Evolutionary conservation across 2,797 vertebrate genomes (phyloP), one percentile per base, ranked within the genome.

Genomic region (Argyrosomus regius): DNA sequence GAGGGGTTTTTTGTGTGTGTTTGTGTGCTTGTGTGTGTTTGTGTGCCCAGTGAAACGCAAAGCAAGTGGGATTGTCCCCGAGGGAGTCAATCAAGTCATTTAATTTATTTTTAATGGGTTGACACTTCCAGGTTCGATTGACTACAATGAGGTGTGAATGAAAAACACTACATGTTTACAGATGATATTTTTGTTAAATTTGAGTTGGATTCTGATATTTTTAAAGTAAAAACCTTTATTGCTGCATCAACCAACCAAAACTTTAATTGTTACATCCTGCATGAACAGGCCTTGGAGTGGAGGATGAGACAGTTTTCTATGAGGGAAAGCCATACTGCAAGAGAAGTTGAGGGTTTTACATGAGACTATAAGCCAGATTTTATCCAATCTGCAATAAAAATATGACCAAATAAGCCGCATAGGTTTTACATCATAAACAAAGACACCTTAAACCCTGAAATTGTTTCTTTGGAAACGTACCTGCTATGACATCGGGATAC

Each of bases 71-170:
- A 83, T 87, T 80, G 53, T 87, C 79, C 81, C 85, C 12, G 20
- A 78, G 22, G 70, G 81, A 87, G 80, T 82, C 75, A 81, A 86
- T 91, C 84, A 87, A 80, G 74, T 67, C 39, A 48, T 91, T 88
- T 87, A 39, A 87, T 89, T 90, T 77, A 49, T 74, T 60, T 39
- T 83, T 85, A 88, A 88, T 88, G 59, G 70, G 70, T 58, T 54
- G 53, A 88, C 49, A 80, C 56, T 77, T 31, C 24, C 61, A 48
- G 75, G 52, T 87, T 77, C 77, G 67, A 85, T 72, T 77, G 81
- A 79, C 73, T 66, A 41, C 49, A 46, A 59, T 60, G 35, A 59
- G 26, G 79, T 72, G 24, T 17, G 52, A 61, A 78, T 22, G 35
- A 74, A 81, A 76, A 70, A 63, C 43, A 17, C 10, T 1, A 1